Evolutionary conservation across 23 tunicate species (phyloP), one percentile per base, ranked within the genome.

Genomic region (Halocynthia roretzi): DNA sequence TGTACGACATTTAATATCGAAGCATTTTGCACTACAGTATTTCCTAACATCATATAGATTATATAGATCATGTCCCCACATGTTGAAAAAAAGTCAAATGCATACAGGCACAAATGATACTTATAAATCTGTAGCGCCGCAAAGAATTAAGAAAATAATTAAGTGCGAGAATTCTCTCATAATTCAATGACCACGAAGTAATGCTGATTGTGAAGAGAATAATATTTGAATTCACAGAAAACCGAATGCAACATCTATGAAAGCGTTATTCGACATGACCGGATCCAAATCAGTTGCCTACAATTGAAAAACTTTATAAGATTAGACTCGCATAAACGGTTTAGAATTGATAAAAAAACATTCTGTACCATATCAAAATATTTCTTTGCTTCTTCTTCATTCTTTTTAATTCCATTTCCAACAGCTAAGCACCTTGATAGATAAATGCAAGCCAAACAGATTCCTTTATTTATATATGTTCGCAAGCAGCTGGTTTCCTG

Each of bases 271-370:
- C 8, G 86, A 80, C 57, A 85, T 53, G 53, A 82, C 77, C 5
- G 97, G 97, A 51, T 90, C 97, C 80, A 84, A 53, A 56, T 84
- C 97, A 76, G 90, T 85, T 2, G 85, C 86, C 90, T 85, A 55
- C 31, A 90, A 89, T 65, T 18, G 10, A 61, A 53, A n/a, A 44
- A 5, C 5, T 71, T 54, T 6, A 50, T 51, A 55, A 63, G 10
- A 22, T n/a, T 40, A 0, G 66, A 49, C n/a, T 2, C 22, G 15
- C 22, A 52, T 12, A 1, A 23, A 72, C 77, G 1, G 19, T 15
- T 18, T 50, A 49, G 14, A 40, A 72, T 31, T 72, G 5, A 10
- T 8, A 80, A 53, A 71, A 71, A 7, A 10, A 7, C 20, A 60
- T 44, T 54, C 14, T 50, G 11, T 83, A 87, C 94, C 77, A 67